These are phyloP conservation scores for Amniataba percoides DNA, from an alignment of 2,797 vertebrate species.

Conservation along the genomic window DNA sequence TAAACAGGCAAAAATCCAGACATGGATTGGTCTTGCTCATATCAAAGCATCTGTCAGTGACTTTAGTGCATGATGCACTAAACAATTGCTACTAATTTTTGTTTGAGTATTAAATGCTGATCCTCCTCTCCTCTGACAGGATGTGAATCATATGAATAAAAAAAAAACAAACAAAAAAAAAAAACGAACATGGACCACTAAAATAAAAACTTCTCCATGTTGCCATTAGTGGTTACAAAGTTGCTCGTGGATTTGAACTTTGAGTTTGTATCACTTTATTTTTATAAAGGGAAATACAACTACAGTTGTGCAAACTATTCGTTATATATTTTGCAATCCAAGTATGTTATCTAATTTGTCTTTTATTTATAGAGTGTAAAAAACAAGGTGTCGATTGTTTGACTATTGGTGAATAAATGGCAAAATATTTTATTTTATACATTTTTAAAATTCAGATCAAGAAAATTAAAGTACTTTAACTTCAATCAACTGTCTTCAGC, in stretches of 20 bases:
- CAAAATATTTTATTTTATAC: constrained; percentile 17
- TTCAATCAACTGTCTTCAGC: constrained; percentile 18
- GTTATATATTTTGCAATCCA: not conserved
- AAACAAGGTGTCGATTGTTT: not conserved
- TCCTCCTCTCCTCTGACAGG: not conserved
- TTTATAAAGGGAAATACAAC: not conserved
- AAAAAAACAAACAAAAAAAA: too few species aligned
- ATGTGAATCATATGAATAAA: not conserved
- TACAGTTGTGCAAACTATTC: not conserved
- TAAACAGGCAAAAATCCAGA: not conserved
- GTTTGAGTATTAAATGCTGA: not conserved
- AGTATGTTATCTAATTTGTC: not conserved
- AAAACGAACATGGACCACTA: not conserved
- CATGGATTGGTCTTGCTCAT: not conserved
- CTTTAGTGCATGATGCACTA: not conserved
- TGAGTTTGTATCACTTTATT: not conserved
- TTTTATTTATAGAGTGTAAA: constrained; percentile 3
- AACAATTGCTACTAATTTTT: not conserved
- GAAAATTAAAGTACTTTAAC: constrained; percentile 47
- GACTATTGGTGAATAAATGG: constrained; percentile 8
- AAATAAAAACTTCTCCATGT: not conserved
- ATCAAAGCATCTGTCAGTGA: not conserved
- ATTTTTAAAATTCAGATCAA: constrained; percentile 43
- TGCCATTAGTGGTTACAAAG: not conserved
- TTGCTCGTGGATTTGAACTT: not conserved